Conservation (phyloP, 2,113 vertebrate genomes). For the Laterallus jamaicensis region DNA sequence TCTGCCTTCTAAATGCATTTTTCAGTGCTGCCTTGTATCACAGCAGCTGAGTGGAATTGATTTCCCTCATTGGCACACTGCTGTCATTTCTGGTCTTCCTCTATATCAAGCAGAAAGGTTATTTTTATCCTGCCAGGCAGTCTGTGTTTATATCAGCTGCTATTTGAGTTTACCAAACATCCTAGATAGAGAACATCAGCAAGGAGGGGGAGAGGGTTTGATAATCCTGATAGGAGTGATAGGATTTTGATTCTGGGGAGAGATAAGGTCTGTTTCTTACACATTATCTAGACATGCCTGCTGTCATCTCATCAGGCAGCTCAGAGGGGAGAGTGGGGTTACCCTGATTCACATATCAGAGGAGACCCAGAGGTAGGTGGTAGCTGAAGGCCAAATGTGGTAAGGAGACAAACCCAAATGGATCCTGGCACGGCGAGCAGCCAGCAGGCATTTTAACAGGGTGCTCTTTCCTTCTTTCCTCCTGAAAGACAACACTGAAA, state of each 20-base stretch:
- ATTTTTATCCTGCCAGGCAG: background rate
- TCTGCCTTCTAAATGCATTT: background rate
- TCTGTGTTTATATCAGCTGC: background rate
- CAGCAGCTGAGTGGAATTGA: background rate
- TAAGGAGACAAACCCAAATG: background rate
- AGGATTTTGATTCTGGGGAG: background rate
- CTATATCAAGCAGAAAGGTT: background rate
- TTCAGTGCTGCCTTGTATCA: background rate
- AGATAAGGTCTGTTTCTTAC: background rate
- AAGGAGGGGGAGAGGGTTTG: background rate
- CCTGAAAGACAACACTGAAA: background rate
- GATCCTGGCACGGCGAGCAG: background rate
- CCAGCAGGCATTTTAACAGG: background rate
- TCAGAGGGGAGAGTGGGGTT: background rate
- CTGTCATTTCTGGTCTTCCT: background rate
- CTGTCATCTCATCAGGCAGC: background rate
- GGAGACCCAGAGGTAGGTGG: background rate
- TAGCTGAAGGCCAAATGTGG: background rate
- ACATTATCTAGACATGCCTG: background rate
- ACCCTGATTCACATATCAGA: background rate
- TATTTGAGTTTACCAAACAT: background rate
- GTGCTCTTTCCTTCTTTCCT: background rate
- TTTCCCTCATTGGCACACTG: background rate
- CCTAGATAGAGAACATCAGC: background rate
- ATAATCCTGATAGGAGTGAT: background rate